Percentiles rank a stretch among this genome's conserved stretches.
phyloP scores from a whole-genome alignment of 2,113 vertebrate species.

The Larimichthys polyactis region DNA sequence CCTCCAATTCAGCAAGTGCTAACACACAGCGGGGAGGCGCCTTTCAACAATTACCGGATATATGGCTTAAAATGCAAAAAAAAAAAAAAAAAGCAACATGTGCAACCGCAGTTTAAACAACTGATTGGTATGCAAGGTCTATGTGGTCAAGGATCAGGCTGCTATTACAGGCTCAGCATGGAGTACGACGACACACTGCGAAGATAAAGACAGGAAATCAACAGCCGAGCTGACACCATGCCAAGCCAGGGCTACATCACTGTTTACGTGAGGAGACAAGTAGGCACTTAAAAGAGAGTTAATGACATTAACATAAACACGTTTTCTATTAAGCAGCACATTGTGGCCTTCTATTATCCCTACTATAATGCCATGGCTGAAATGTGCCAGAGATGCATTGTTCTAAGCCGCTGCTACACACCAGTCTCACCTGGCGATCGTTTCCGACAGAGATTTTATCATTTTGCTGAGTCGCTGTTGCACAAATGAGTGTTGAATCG shows the following conservation, averaged over 20 bases:
- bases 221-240: slow-evolving; percentile 9
- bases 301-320: not conserved
- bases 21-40: slow-evolving; percentile 22
- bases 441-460: slow-evolving; percentile 3
- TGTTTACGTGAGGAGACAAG: slow-evolving; percentile 13
- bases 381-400: not conserved
- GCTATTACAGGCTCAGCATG: slow-evolving; percentile 57
- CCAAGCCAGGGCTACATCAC: slow-evolving; percentile 21
- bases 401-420: not conserved
- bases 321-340: not conserved
- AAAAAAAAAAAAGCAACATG: slow-evolving; percentile 33
- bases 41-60: slow-evolving; percentile 42
- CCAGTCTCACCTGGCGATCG: not conserved
- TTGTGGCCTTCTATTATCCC: not conserved
- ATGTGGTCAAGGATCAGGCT: slow-evolving; percentile 45
- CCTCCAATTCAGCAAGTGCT: slow-evolving; percentile 8
- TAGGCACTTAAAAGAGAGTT: not conserved
- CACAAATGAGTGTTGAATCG: slow-evolving; percentile 7
- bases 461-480: slow-evolving; percentile 14
- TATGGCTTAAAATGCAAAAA: slow-evolving; percentile 31
- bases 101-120: slow-evolving; percentile 33
- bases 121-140: slow-evolving; percentile 48
- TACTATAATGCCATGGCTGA: not conserved
- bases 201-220: slow-evolving; percentile 62
- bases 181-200: slow-evolving; percentile 34